These are phyloP conservation scores for Camelus dromedarius DNA, from an alignment of 2,113 vertebrate species.

Conservation along the genomic window DNA sequence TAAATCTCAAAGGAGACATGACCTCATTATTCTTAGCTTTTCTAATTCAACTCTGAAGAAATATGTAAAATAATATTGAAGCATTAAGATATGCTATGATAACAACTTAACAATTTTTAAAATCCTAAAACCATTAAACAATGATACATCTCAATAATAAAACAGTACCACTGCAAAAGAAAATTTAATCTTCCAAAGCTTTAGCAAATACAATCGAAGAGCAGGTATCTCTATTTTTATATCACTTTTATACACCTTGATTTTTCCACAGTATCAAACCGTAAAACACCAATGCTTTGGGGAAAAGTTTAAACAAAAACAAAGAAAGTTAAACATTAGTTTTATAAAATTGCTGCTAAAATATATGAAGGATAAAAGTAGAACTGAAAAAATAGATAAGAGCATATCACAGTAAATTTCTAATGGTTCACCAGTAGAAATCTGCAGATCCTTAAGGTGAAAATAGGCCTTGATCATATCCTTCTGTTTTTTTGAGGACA, in stretches of 20 bases:
- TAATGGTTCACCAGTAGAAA: not conserved
- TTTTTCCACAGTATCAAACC: slow-evolving; percentile 20
- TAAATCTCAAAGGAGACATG: slow-evolving; percentile 43
- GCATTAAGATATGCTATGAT: not conserved
- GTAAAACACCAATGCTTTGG: not conserved
- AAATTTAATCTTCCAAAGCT: not conserved
- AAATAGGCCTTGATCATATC: not conserved
- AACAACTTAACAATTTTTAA: slow-evolving; percentile 47
- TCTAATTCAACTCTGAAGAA: slow-evolving; percentile 43
- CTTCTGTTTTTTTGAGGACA: not conserved
- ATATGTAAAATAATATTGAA: slow-evolving; percentile 13
- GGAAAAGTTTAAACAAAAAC: not conserved
- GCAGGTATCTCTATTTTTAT: not conserved
- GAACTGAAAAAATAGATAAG: not conserved
- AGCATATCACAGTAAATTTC: slow-evolving; percentile 11
- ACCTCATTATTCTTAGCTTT: slow-evolving; percentile 6
- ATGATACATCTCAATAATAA: slow-evolving; percentile 33
- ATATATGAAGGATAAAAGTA: not conserved
- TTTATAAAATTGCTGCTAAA: slow-evolving; percentile 36
- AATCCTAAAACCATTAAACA: slow-evolving; percentile 1
- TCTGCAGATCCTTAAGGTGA: not conserved
- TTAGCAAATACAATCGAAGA: slow-evolving; percentile 45
- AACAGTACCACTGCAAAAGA: not conserved
- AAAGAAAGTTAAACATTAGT: slow-evolving; percentile 17
- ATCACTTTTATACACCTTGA: not conserved